Evolutionary conservation across 2,113 vertebrate genomes (phyloP).

Genomic region (Gasterosteus aculeatus): DNA sequence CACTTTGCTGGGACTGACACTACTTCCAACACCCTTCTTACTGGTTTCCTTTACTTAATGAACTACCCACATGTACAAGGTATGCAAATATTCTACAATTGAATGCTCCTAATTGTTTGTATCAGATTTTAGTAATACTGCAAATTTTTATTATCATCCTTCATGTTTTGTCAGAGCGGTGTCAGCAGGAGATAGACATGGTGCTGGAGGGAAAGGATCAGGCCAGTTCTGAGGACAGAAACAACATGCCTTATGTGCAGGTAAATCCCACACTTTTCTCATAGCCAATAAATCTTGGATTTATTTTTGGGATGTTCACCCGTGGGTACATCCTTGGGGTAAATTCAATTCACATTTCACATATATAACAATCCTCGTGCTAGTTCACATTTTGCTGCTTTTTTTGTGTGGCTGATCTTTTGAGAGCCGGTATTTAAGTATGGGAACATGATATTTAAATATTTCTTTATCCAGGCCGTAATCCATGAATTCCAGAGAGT

Average conservation of each 20-base stretch:
- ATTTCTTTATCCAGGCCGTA: constrained; percentile 63
- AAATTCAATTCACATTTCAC: neutral
- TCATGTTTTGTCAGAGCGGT: constrained; percentile 45
- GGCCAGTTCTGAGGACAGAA: constrained; percentile 61
- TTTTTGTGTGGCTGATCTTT: neutral
- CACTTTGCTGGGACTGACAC: constrained; percentile 76
- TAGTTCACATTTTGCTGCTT: neutral
- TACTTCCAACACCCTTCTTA: constrained; percentile 73
- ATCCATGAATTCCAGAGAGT: constrained; percentile 77
- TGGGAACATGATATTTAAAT: neutral
- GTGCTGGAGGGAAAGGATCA: constrained; percentile 53
- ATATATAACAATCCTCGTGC: no score
- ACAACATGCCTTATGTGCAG: constrained; percentile 72
- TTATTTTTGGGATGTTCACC: neutral
- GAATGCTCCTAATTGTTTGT: neutral
- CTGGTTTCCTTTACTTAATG: constrained; percentile 64
- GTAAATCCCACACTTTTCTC: constrained; percentile 33
- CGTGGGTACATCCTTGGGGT: neutral
- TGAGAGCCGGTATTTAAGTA: neutral
- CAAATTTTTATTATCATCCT: neutral
- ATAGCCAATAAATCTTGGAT: neutral
- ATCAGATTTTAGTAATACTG: neutral
- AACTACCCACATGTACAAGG: constrained; percentile 65
- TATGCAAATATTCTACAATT: neutral
- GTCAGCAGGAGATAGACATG: constrained; percentile 74